These are phyloP conservation scores for Elgonia sp. DNA, from an alignment of 2,888 invertebrate genomes.

Conservation along the genomic window DNA sequence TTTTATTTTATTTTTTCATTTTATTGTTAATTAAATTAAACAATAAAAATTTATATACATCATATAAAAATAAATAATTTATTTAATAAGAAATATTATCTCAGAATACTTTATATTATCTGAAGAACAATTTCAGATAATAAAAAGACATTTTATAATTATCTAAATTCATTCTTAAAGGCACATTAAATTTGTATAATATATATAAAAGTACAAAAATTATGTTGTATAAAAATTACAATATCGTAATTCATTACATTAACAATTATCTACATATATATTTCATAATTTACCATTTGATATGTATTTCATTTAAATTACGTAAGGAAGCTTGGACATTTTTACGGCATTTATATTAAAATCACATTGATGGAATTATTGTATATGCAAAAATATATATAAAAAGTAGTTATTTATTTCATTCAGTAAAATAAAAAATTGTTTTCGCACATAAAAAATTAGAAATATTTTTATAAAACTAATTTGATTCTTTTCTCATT, in stretches of 20 bases:
- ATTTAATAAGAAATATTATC: too few species aligned
- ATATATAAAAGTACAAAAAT: conserved; percentile 35
- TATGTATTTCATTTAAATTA: conserved; percentile 9
- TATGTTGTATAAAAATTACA: not conserved
- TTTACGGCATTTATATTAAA: too few species aligned
- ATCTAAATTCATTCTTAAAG: conserved; percentile 14
- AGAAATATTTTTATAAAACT: not conserved
- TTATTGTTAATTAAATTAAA: too few species aligned
- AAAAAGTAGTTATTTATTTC: not conserved
- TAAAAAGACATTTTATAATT: not conserved
- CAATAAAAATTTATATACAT: too few species aligned
- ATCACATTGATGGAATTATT: not conserved
- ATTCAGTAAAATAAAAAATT: not conserved
- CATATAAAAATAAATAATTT: too few species aligned
- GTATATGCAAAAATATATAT: not conserved
- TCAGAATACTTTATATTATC: too few species aligned
- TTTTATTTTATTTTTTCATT: too few species aligned
- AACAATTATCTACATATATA: conserved; percentile 31
- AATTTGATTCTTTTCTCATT: not conserved
- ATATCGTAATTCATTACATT: conserved; percentile 14
- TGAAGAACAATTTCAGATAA: too few species aligned
- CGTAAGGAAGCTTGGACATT: conserved; percentile 17
- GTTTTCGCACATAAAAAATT: not conserved
- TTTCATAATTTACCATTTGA: not conserved
- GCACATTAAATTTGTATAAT: not conserved